Base-by-base conservation (phyloP, 2,888 invertebrate species). In the Biston betularia region DNA sequence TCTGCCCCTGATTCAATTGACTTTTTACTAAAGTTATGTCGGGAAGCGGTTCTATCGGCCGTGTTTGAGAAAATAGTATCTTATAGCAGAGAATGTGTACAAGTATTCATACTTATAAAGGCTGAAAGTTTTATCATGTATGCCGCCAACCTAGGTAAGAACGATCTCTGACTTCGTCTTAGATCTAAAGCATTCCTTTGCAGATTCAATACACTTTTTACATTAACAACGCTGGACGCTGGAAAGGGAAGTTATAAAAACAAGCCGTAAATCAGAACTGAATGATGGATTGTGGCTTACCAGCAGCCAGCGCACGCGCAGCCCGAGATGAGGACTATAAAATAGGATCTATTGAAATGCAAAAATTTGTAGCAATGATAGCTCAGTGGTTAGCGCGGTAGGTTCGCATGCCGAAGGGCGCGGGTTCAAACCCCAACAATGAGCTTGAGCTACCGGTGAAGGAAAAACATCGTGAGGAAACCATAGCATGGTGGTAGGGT, bases 231-330 rank as follows among this genome's bases (percentile, higher is more conserved):
- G 49, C 49, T 55, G 48, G 49, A 50, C 55, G 34, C 44, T 55
- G 59, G 60, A 50, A 55, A 45, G 55, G 45, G 55, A 34, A 35
- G 34, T 38, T 14, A 60, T 65, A 65, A 65, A 56, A 65, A 60
- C 58, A 42, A 10, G 45, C 45, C 50, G 44, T 66, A 62, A 66
- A 62, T 62, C 57, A 35, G 53, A 58, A 57, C 53, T 52, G 62
- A 53, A 62, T 62, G 66, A 66, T 62, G 62, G 45, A 66, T 61
- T 62, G 57, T 62, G 62, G 56, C 48, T 57, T 48, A 66, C 56
- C 46, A 54, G 33, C 12, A 55, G 33, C 1, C 50, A 14, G 15
- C 11, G 33, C 35, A 53, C n/a, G 49, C n/a, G 59, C 24, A 45
- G 14, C 1, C 12, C 6, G n/a, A 42, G 54, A 34, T 40, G 33